Conservation (phyloP, 1,140 invertebrate genomes). For the Pseudomyrmex concolor region DNA sequence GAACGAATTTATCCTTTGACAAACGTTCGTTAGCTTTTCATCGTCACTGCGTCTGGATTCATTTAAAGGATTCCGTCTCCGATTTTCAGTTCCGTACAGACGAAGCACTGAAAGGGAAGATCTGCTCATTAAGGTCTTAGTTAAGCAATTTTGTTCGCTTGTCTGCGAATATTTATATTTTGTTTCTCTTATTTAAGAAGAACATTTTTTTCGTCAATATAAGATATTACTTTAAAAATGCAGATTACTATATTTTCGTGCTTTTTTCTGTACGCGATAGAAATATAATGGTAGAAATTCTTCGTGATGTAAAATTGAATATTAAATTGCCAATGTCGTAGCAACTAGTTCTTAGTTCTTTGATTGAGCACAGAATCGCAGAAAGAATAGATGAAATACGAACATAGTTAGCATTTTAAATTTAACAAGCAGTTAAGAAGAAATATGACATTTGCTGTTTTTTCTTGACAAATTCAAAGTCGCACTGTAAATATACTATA, state of each 20-base stretch:
- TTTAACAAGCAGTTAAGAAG: constrained; percentile 3
- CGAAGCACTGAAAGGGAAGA: constrained; percentile 56
- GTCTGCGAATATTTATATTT: constrained; percentile 47
- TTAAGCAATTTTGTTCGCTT: constrained; percentile 68
- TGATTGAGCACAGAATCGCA: constrained; percentile 1
- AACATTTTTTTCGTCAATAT: not conserved
- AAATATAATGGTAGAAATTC: constrained; percentile 1
- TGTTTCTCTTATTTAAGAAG: constrained; percentile 4
- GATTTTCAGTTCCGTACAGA: constrained; percentile 51
- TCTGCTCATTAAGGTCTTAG: constrained; percentile 71
- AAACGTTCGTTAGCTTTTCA: constrained; percentile 73
- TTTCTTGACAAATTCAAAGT: not conserved
- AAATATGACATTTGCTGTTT: not conserved
- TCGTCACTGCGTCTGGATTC: constrained; percentile 50
- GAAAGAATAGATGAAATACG: constrained; percentile 6
- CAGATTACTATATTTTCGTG: not conserved
- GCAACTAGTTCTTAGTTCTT: not conserved
- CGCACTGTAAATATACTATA: not conserved
- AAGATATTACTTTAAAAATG: not conserved
- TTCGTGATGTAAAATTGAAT: not conserved
- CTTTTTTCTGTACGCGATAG: not conserved
- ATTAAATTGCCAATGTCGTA: constrained; percentile 15
- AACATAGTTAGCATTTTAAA: constrained; percentile 34
- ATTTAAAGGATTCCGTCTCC: constrained; percentile 57
- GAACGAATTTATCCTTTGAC: constrained; percentile 64